Percentiles rank a stretch among this genome's conserved stretches.
Evolutionary conservation across 2,888 invertebrate species (phyloP).

Genomic region (Dolichopus griseipennis): DNA sequence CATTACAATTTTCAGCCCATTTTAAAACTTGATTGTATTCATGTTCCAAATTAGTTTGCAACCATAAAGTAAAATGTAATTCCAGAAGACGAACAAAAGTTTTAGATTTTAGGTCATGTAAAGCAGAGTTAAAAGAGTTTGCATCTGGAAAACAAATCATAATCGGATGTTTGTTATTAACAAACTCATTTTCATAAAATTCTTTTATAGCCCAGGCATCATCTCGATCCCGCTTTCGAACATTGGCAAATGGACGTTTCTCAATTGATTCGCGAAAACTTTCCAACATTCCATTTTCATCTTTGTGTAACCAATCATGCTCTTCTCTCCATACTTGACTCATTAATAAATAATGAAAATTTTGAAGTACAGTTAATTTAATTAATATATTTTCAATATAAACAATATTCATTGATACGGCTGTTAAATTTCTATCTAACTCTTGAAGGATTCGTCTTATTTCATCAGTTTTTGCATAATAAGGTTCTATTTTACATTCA

Average conservation of each 20-base stretch:
- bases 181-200: conserved; percentile 36
- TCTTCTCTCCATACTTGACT: conserved; percentile 37
- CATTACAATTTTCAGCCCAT: conserved; percentile 34
- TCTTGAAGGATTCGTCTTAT: conserved; percentile 30
- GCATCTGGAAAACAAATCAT: conserved; percentile 35
- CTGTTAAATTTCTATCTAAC: conserved; percentile 29
- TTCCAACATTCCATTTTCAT: conserved; percentile 30
- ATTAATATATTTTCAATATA: conserved; percentile 40
- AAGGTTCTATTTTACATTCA: conserved; percentile 33
- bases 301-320: conserved; percentile 39
- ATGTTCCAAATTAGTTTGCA: conserved; percentile 34
- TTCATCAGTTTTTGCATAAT: conserved; percentile 35
- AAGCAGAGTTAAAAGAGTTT: conserved; percentile 30
- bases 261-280: conserved; percentile 25
- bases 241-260: conserved; percentile 19
- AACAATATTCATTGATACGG: conserved; percentile 39
- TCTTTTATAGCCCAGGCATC: conserved; percentile 40
- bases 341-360: conserved; percentile 40
- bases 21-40: conserved; percentile 32
- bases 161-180: conserved; percentile 32
- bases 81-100: conserved; percentile 37
- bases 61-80: conserved; percentile 36
- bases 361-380: conserved; percentile 37
- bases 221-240: conserved; percentile 35
- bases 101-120: conserved; percentile 34